Base-by-base conservation (phyloP, 2,797 vertebrate species). In the Gadopsis marmoratus region DNA sequence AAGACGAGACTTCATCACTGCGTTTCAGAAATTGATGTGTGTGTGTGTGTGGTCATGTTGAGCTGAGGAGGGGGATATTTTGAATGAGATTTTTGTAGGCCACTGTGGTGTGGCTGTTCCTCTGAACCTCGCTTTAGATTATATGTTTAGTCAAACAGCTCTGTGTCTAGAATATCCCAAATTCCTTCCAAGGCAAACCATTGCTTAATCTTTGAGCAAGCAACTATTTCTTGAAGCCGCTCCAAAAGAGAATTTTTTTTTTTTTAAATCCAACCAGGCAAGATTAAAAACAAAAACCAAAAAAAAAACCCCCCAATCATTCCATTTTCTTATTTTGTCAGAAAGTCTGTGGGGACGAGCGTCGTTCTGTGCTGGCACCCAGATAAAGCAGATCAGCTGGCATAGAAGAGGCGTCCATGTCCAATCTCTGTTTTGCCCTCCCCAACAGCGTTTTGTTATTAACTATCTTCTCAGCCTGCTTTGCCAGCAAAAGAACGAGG, bases 101-200 rank as follows among this genome's bases (percentile, higher is more conserved):
- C 83, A 26, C 80, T 89, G 86, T 75, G 86, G 87, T 89, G 82
- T 86, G 87, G 85, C 87, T 90, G 78, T 71, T 87, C 71, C 58
- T 76, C 74, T 87, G 85, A 93, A 91, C 82, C 64, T 77, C 78
- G 16, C 75, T 33, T 63, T 69, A 84, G 86, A 94, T 93, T 91
- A 91, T 88, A 88, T 85, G 89, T 91, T 93, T 59, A 83, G 91
- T 88, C 76, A 79, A 89, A 90, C 76, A 87, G 83, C 88, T 88
- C 79, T 48, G 63, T 7, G 10, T 91, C 54, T 88, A 41, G 71
- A 89, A 90, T 89, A 82, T 90, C 78, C 75, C 64, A 26, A 77
- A 89, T 89, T 93, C 84, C 74, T 89, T 93, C 89, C 88, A 84
- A 85, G 64, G 79, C 72, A 92, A 91, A 92, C 88, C 74, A 50